phyloP scores from a whole-genome alignment of 1,140 invertebrate genomes.

The Tyrophagus putrescentiae region DNA sequence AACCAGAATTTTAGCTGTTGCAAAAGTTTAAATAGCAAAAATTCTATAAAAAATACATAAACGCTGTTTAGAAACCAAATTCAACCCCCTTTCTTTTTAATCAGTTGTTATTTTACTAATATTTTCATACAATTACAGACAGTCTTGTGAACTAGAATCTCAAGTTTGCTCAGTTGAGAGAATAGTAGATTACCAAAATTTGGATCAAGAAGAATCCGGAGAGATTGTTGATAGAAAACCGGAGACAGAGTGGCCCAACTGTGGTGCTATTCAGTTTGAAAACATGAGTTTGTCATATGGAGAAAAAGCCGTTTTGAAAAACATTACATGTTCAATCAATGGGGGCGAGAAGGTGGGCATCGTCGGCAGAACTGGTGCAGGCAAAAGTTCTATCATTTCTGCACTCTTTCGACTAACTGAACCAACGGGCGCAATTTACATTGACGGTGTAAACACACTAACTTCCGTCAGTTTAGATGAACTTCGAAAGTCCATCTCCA shows the following conservation, averaged over 20 bases:
- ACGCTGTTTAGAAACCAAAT: too few relatives aligned
- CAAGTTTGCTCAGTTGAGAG: constrained; percentile 62
- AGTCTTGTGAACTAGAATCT: constrained; percentile 62
- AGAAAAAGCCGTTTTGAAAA: constrained; percentile 34
- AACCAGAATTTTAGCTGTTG: too few relatives aligned
- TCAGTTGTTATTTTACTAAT: too few relatives aligned
- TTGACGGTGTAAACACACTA: constrained; percentile 35
- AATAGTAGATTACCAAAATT: constrained; percentile 55
- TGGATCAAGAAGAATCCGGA: constrained; percentile 45
- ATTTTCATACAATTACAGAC: too few relatives aligned
- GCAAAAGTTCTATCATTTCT: constrained; percentile 34
- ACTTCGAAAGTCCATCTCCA: constrained; percentile 42
- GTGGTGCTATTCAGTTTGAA: constrained; percentile 49
- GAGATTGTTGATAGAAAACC: constrained; percentile 41
- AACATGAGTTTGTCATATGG: constrained; percentile 48
- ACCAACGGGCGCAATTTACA: constrained; percentile 39
- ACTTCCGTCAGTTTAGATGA: constrained; percentile 26
- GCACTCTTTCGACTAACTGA: constrained; percentile 37
- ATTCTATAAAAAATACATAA: too few relatives aligned
- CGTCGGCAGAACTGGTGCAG: constrained; percentile 41
- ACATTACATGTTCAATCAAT: constrained; percentile 29
- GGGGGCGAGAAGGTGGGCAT: constrained; percentile 55
- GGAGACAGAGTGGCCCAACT: constrained; percentile 46
- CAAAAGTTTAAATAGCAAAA: too few relatives aligned
- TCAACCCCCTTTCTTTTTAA: too few relatives aligned